Evolutionary conservation across 2,888 invertebrate species (phyloP).

Genomic region (Serrognathus titanus): DNA sequence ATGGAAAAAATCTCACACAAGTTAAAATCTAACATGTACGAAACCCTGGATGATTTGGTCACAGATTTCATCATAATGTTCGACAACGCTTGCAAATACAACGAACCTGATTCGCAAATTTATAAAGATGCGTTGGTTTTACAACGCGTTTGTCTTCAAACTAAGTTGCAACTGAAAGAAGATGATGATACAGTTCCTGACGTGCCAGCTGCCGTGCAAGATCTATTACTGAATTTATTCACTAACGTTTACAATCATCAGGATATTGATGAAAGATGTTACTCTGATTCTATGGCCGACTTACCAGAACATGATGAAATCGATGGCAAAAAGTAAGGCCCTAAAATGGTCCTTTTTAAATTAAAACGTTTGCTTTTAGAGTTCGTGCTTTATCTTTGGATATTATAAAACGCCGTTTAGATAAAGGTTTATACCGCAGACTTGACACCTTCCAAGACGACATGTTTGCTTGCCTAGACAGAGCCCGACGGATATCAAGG

Average conservation of each 20-base stretch:
- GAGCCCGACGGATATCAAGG: constrained; percentile 81
- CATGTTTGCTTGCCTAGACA: constrained; percentile 88
- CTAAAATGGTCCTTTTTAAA: constrained; percentile 3
- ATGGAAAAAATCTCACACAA: constrained; percentile 91
- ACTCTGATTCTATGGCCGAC: constrained; percentile 93
- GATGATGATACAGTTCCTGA: constrained; percentile 86
- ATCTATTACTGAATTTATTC: constrained; percentile 85
- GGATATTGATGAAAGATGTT: constrained; percentile 95
- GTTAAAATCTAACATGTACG: constrained; percentile 72
- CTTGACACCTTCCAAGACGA: constrained; percentile 96
- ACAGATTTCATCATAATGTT: constrained; percentile 91
- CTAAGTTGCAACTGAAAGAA: constrained; percentile 79
- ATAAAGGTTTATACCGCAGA: constrained; percentile 87
- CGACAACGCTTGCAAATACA: constrained; percentile 95
- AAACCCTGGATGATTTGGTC: constrained; percentile 80
- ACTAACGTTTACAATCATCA: constrained; percentile 94
- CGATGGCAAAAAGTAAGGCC: constrained; percentile 60
- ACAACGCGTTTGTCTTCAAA: constrained; percentile 88
- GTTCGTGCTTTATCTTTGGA: constrained; percentile 85
- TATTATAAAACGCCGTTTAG: constrained; percentile 87
- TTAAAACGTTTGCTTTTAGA: constrained; percentile 47
- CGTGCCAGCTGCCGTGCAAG: constrained; percentile 85
- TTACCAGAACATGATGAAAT: constrained; percentile 82
- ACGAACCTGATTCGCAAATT: constrained; percentile 95
- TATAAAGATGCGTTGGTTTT: constrained; percentile 94